Conservation (phyloP, 2,888 invertebrate species). For the Aelia acuminata region DNA sequence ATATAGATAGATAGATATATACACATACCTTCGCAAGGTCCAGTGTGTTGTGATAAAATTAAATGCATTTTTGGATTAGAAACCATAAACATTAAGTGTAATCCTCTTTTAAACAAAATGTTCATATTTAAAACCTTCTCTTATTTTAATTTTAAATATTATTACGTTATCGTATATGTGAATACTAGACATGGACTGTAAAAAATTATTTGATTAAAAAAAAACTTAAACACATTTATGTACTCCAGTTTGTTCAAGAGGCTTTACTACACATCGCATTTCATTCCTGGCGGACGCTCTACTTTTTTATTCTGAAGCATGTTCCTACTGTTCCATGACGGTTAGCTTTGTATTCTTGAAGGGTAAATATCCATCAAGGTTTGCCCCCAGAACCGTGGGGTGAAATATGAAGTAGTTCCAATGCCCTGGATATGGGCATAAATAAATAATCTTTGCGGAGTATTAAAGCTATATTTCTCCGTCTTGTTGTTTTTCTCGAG, state of each 20-base stretch:
- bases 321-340: neutral
- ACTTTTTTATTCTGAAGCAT: neutral
- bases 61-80: too few species aligned
- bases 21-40: too few species aligned
- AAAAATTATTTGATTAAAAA: too few species aligned
- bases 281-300: neutral
- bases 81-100: too few species aligned
- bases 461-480: neutral
- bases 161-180: too few species aligned
- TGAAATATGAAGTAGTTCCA: neutral
- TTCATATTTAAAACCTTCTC: too few species aligned
- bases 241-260: neutral
- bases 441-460: neutral
- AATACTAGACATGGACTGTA: too few species aligned
- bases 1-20: too few species aligned
- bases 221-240: neutral
- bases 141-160: too few species aligned
- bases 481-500: too few species aligned
- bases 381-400: neutral
- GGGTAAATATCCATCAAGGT: neutral
- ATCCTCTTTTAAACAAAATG: too few species aligned
- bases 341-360: neutral
- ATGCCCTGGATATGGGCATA: neutral
- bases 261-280: neutral
- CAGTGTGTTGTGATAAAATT: too few species aligned